Evolutionary conservation across 2,888 invertebrate species (phyloP).

Genomic region (Glyphotaelius pellucidus): DNA sequence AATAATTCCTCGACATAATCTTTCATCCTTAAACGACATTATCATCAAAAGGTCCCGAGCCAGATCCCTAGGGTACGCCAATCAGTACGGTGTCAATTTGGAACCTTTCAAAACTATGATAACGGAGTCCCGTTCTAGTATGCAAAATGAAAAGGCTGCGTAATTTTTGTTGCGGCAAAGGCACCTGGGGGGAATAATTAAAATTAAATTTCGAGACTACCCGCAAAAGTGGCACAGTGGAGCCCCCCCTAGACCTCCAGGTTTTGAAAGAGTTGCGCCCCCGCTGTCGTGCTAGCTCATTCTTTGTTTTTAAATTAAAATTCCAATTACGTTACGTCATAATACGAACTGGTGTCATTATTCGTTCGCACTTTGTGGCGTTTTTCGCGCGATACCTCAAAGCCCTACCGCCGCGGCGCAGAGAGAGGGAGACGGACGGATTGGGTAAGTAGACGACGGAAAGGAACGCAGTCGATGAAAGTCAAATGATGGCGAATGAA

Average conservation of each 20-base stretch:
- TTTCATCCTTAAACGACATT: not conserved
- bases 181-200: slow-evolving; percentile 65
- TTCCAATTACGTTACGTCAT: slow-evolving; percentile 66
- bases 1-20: not conserved
- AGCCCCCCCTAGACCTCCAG: slow-evolving; percentile 36
- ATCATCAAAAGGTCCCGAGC: slow-evolving; percentile 18
- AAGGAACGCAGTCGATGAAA: slow-evolving; percentile 2
- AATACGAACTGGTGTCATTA: slow-evolving; percentile 61
- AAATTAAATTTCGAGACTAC: slow-evolving; percentile 64
- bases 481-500: slow-evolving; percentile 21
- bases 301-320: slow-evolving; percentile 65
- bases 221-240: slow-evolving; percentile 61
- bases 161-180: slow-evolving; percentile 65
- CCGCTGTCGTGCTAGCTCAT: slow-evolving; percentile 35
- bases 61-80: slow-evolving; percentile 28
- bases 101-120: slow-evolving; percentile 19
- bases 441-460: slow-evolving; percentile 9
- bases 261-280: slow-evolving; percentile 48
- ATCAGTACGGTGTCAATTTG: slow-evolving; percentile 5
- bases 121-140: slow-evolving; percentile 19
- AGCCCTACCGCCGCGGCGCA: slow-evolving; percentile 21
- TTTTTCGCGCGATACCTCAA: slow-evolving; percentile 58
- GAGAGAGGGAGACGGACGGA: not conserved
- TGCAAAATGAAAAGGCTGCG: slow-evolving; percentile 46
- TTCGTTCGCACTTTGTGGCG: slow-evolving; percentile 54